Base-by-base conservation (phyloP, 2,797 vertebrate species). In the Micrastur ruficollis region DNA sequence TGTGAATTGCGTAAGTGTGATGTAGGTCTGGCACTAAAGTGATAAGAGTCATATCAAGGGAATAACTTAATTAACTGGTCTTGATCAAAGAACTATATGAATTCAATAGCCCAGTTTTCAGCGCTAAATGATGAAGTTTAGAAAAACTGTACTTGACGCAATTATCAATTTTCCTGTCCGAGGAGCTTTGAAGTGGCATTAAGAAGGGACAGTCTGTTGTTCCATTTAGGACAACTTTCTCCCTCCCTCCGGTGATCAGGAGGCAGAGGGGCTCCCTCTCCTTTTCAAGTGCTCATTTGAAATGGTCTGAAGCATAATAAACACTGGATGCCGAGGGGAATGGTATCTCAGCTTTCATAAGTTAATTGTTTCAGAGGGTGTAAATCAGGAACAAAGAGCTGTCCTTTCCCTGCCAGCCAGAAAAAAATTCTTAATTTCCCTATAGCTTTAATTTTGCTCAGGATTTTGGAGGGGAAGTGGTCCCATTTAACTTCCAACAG, bases 1-100 rank as follows among this genome's bases (percentile, higher is more conserved):
- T 70, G 80, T 79, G 92, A 94, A 90, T 89, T 93, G 93, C 4
- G 0, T 84, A 83, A 89, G 93, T 75, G 81, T 87, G 96, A 91
- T 97, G 97, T 96, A 96, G 95, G 96, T 98, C 97, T 96, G 94
- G 94, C 93, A 88, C 85, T 96, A 85, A 88, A 91, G 81, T 72
- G 97, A 97, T 97, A 97, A 97, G 96, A 92, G 91, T 93, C 91
- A 22, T 97, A 96, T 97, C 97, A 95, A 95, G 97, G 96, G 97
- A 97, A 96, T 97, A 97, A 97, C 97, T 97, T 97, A 98, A 98
- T 98, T 98, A 98, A 95, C 95, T 94, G 89, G 95, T 93, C 89
- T 97, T 95, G 97, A 97, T 98, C 97, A 97, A 98, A 97, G 97
- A 97, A 97, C 89, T 89, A 6, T 92, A 61, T 93, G 93, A 95